Base-by-base conservation (phyloP, 2,797 vertebrate species). In the Glossophaga mutica region DNA sequence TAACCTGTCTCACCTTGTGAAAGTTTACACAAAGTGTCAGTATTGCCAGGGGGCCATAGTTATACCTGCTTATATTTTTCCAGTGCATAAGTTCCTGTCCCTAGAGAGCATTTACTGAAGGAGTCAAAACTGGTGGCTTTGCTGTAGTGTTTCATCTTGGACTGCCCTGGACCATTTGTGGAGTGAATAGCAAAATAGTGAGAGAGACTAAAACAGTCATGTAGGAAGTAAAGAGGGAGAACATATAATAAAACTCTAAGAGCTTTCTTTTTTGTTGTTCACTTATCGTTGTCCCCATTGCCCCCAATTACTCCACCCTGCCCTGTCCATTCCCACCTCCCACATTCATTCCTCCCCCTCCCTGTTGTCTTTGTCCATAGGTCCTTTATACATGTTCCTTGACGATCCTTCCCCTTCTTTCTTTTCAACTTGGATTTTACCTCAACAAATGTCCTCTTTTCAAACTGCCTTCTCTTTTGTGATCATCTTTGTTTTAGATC, bases 381-480 rank as follows among this genome's bases (percentile, higher is more conserved):
- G 21, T 55, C 21, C 52, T 55, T 55, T 55, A 50, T 50, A 50
- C 16, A 50, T 50, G 48, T 50, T 50, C 48, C 48, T 50, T 50
- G 52, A 55, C 6, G 19, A 55, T 22, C 52, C 21, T 55, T 55
- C 52, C 52, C 52, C 52, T 55, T 55, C 21, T 52, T 90, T 85
- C 32, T 71, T 95, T 93, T 87, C 37, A 81, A 11, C 50, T 94
- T 79, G 32, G 55, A 19, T 67, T 97, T 39, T 48, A 77, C 50
- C 52, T 84, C 34, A 94, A 46, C n/a, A 76, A 94, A 90, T 87
- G 2, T 14, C 44, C 29, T 71, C 15, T 84, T 94, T 94, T 78
- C 62, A 93, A 90, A 44, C 14, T 79, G 71, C 59, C 19, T 34
- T 78, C 14, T 55, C 26, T 22, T 55, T 55, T 55, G 21, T 55